Evolutionary conservation across 2,113 vertebrate species (phyloP).

Genomic region (Scolopax mira): DNA sequence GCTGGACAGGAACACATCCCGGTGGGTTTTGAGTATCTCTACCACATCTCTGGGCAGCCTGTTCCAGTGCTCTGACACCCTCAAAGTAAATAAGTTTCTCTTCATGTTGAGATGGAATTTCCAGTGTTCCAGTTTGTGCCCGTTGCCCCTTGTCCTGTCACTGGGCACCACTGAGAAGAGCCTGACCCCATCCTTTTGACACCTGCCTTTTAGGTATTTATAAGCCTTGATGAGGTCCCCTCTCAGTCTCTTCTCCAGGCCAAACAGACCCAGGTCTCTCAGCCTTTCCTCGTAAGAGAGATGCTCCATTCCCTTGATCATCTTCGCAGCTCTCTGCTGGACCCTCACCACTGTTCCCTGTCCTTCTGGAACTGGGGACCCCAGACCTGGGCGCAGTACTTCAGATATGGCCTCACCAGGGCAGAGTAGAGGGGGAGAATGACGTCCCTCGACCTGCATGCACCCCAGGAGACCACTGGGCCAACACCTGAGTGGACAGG

Average conservation of each 20-base stretch:
- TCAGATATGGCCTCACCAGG: neutral
- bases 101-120: neutral
- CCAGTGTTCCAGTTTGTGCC: neutral
- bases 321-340: neutral
- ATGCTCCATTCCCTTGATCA: neutral
- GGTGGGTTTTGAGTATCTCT: neutral
- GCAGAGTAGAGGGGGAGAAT: neutral
- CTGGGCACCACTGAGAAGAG: neutral
- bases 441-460: neutral
- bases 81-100: neutral
- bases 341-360: neutral
- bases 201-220: neutral
- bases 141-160: neutral
- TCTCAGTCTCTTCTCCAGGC: neutral
- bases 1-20: neutral
- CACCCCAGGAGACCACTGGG: neutral
- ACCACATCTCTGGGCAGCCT: neutral
- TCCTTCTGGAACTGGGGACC: neutral
- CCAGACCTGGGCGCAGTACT: neutral
- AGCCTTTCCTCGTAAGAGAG: neutral
- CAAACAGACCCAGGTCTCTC: neutral
- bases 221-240: neutral
- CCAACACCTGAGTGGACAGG: fast-evolving
- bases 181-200: neutral
- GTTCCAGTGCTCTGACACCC: neutral